Evolutionary conservation across 2,888 invertebrate genomes (phyloP), one percentile per base, ranked within the genome.

Genomic region (Alloplasta piceator): DNA sequence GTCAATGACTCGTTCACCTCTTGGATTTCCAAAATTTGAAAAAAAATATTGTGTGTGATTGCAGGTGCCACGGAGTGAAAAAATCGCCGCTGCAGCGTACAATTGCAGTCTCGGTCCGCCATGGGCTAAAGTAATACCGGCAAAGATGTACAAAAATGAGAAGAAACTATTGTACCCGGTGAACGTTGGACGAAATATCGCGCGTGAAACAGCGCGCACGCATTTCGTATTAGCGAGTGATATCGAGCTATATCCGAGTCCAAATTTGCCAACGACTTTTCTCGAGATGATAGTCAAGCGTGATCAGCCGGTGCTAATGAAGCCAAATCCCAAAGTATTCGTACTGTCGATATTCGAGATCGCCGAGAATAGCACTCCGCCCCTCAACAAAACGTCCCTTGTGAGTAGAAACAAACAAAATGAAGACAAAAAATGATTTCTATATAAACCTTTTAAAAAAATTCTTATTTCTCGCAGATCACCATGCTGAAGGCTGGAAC

Each of bases 261-360:
- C 97, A 6, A 95, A 96, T 86, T 92, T 98, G 85, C 96, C 96
- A 71, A 94, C 95, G 36, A 95, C 95, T 90, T 98, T 98, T 93
- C 93, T 98, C 85, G 96, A 96, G 88, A 97, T 98, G 97, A 95
- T 98, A 84, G 95, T 96, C 36, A 94, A 95, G 86, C 96, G 96
- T 86, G 94, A 94, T 68, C 96, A 96, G 71, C 93, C 96, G 88
- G 90, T 93, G 86, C 87, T 94, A 90, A 86, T 94, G 86, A 94
- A 93, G 85, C 94, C 95, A 38, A 95, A 93, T 85, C 93, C 92
- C 10, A 95, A 96, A 93, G 97, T 98, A 76, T 98, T 96, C 92
- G 97, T 98, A 1, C 93, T 98, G 81, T 96, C 97, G 86, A 96
- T 98, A 87, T 98, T 98, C 91, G 98, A 98, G 93, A 96, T 98